These are phyloP conservation scores for Steatornis caripensis DNA, from an alignment of 2,113 vertebrate genomes.

Conservation along the genomic window DNA sequence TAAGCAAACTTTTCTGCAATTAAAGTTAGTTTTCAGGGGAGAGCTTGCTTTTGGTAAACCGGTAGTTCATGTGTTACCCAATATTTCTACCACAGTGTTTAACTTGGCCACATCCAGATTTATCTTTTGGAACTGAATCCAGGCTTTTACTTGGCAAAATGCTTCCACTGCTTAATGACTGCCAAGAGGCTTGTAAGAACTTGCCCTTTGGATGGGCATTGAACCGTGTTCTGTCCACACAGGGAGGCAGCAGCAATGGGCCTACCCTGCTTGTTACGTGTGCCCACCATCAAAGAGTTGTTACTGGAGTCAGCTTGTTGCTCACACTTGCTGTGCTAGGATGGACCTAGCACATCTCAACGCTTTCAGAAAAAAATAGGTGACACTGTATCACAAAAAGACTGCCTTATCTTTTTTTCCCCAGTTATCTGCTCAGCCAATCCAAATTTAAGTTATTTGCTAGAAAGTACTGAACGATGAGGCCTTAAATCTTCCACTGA, in stretches of 20 bases:
- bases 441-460: neutral
- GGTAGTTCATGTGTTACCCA: neutral
- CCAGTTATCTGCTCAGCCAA: neutral
- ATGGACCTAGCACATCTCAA: neutral
- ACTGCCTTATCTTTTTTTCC: neutral
- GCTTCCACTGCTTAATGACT: neutral
- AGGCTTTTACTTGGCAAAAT: neutral
- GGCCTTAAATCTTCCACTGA: neutral
- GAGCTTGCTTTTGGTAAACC: neutral
- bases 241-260: neutral
- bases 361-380: rapidly evolving
- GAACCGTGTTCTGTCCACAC: neutral
- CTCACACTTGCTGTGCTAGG: neutral
- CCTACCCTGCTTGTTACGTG: neutral
- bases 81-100: neutral
- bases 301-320: neutral
- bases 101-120: neutral
- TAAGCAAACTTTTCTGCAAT: neutral
- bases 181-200: neutral
- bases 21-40: neutral
- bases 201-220: neutral
- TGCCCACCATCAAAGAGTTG: neutral
- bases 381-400: neutral
- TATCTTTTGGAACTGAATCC: neutral
- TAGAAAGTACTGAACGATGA: neutral